Evolutionary conservation across 2,797 vertebrate genomes (phyloP).

Genomic region (Propithecus deckenii): DNA sequence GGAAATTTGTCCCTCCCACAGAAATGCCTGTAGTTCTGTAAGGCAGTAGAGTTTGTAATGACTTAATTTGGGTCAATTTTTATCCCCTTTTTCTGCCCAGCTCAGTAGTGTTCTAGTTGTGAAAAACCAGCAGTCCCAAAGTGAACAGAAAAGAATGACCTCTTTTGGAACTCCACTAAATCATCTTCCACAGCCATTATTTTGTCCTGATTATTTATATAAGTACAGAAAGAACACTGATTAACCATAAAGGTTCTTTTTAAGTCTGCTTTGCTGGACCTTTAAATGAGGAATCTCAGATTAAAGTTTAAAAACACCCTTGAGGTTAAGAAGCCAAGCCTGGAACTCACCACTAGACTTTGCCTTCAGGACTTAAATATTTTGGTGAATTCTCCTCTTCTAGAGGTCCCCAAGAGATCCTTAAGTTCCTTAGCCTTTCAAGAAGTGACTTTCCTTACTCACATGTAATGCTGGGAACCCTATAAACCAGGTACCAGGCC

Average conservation of each 20-base stretch:
- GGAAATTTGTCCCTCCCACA: background rate
- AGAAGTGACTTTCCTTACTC: background rate
- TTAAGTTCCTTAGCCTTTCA: background rate
- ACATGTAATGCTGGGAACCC: background rate
- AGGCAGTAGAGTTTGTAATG: accelerated
- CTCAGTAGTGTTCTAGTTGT: background rate
- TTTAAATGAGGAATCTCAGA: background rate
- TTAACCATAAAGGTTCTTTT: background rate
- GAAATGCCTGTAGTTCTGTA: background rate
- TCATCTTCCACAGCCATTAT: background rate
- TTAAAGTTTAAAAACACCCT: background rate
- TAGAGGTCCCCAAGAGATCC: background rate
- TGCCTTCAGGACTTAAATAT: background rate
- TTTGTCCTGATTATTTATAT: background rate
- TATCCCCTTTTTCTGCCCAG: background rate
- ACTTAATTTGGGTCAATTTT: background rate
- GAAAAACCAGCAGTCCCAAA: background rate
- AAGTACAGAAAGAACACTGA: background rate
- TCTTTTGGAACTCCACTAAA: background rate
- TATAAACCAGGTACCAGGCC: no score
- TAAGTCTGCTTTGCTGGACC: no score
- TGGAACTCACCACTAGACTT: background rate
- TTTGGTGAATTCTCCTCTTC: background rate
- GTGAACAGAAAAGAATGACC: background rate
- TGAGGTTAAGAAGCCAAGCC: background rate